Percentiles rank a stretch among this genome's conserved stretches.
These are phyloP conservation scores for Campylorhamphus procurvoides DNA, from an alignment of 2,113 vertebrate species.

Conservation along the genomic window DNA sequence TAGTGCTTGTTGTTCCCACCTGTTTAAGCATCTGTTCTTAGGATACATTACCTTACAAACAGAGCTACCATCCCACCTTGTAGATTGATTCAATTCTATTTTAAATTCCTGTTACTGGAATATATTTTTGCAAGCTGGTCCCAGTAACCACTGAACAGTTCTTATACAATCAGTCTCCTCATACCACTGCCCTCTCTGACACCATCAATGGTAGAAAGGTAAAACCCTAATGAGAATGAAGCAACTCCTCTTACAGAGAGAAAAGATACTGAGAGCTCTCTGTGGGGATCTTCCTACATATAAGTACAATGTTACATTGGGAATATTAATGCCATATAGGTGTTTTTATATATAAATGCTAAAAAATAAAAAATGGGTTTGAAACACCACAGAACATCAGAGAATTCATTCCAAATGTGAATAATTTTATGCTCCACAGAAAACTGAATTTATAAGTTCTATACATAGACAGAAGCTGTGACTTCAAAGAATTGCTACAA, in stretches of 20 bases:
- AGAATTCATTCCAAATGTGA: neutral
- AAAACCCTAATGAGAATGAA: neutral
- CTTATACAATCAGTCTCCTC: neutral
- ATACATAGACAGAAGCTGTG: neutral
- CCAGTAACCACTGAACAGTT: neutral
- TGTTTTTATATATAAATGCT: neutral
- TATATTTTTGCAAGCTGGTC: neutral
- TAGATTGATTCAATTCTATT: neutral
- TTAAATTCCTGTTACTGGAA: neutral
- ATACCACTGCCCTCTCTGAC: neutral
- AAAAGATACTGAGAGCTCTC: neutral
- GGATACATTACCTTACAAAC: neutral
- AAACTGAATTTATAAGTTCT: neutral
- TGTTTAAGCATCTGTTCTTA: neutral
- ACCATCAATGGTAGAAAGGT: neutral
- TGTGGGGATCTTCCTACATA: neutral
- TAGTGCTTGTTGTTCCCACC: neutral
- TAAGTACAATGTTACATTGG: neutral
- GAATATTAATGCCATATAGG: neutral
- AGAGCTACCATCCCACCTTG: neutral
- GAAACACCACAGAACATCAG: neutral
- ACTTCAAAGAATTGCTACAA: constrained; percentile 24
- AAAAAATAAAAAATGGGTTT: neutral
- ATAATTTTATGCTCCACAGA: neutral
- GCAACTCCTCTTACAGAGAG: neutral